Base-by-base conservation (phyloP, 1,140 invertebrate species). In the Temnothorax curvispinosus region DNA sequence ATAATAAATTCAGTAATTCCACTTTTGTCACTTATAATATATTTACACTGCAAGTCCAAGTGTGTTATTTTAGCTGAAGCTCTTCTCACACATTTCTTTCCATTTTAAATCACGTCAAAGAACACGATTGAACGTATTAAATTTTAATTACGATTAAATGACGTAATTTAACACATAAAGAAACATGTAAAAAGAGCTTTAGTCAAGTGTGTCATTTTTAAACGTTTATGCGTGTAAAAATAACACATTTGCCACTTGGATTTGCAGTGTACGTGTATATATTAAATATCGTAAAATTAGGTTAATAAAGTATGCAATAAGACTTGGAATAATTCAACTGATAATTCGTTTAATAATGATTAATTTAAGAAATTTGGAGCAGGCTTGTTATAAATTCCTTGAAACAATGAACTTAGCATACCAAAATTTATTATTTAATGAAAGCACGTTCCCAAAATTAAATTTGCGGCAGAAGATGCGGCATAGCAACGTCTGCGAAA, bases 361-460 rank as follows among this genome's bases (percentile, higher is more conserved):
- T 41, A 44, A 21, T 13, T 69, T 27, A 27, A 6, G 13, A 15
- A 69, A 47, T 47, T 69, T 13, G 0, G 9, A 38, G n/a, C 18
- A 54, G 21, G 9, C 3, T 64, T 8, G 7, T 15, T 35, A 6
- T 78, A 78, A 78, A 78, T 41, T 41, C 13, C 9, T 18, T 80
- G 8, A 80, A 27, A 80, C 15, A 21, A 64, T 4, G 2, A 56
- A 54, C 3, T 67, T 38, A 54, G 13, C 11, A 5, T 21, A 18
- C n/a, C 3, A 69, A 80, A 69, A 41, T 69, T 69, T 69, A 52
- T 54, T 69, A 27, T n/a, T 18, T 52, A 27, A 27, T 41, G 7
- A 0, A 21, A 50, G 21, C 60, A 18, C 47, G 15, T 80, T 41
- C 32, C 8, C 11, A 21, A 69, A 80, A 80, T 80, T 69, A 80